phyloP scores from a whole-genome alignment of 2,888 invertebrate species.

The Drosophila kambysellisi region DNA sequence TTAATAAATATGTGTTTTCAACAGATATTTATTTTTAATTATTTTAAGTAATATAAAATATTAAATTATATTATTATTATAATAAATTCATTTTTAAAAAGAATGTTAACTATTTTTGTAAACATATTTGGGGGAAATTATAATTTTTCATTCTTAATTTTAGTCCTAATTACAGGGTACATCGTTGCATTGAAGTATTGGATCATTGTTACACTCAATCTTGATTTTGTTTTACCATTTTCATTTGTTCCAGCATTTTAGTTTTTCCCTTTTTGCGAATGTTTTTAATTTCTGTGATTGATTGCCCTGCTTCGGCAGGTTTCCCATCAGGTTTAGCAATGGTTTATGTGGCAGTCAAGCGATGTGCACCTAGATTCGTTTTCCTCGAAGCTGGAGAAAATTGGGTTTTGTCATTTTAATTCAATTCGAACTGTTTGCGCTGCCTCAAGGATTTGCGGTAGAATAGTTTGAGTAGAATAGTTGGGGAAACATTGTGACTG shows the following conservation, averaged over 20 bases:
- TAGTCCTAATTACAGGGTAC: conserved; percentile 8
- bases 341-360: conserved; percentile 4
- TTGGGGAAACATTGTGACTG: conserved; percentile 46
- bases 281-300: conserved; percentile 65
- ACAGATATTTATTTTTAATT: not conserved
- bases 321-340: not conserved
- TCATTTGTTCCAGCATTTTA: conserved; percentile 21
- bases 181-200: not conserved
- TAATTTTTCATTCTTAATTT: not conserved
- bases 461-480: conserved; percentile 14
- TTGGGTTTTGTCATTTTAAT: conserved; percentile 48
- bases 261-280: conserved; percentile 28
- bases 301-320: conserved; percentile 33
- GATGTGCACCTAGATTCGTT: conserved; percentile 20
- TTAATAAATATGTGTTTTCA: not conserved
- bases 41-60: not conserved
- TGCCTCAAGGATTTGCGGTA: conserved; percentile 4
- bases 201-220: not conserved
- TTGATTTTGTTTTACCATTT: conserved; percentile 9
- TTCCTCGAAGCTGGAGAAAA: not conserved
- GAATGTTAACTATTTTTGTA: not conserved
- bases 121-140: not conserved
- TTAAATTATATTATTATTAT: not conserved
- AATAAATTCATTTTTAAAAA: not conserved
- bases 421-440: conserved; percentile 33